Evolutionary conservation across 92 coral and sea anemone genomes (phyloP), one percentile per base, ranked within the genome.

Genomic region (Bergia sp.): DNA sequence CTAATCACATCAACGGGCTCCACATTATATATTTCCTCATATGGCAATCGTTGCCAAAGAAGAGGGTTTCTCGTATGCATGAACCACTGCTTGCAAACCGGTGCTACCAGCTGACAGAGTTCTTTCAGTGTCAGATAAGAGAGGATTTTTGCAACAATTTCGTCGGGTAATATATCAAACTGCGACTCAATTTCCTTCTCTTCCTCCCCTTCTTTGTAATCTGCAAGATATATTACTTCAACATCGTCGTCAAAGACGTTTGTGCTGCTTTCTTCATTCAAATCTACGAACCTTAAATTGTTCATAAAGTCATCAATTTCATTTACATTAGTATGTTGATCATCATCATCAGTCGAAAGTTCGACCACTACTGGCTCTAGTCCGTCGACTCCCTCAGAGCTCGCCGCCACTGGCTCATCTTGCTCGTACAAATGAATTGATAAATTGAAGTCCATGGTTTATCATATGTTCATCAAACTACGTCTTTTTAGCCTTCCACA

Each of bases 31-130:
- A 92, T 92, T 49, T 93, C 97, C 65, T 90, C 88, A 67, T 81
- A 75, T 36, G 95, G 87, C 43, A 97, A 75, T 9, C 86, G 92
- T 73, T 94, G 94, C 97, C 99, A 88, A 11, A 97, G 87, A 55
- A 93, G 79, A 2, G 96, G 96, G 74, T 86, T 89, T 69, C 85
- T 78, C 3, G 97, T 90, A 94, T 90, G 87, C 41, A 58, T 67
- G 2, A 90, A 81, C 98, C 98, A 97, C 44, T 84, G 88, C 41
- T 89, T 92, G 81, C 98, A 94, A 79, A 95, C 95, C 58, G 90
- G 86, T 11, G 94, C 85, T 13, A 94, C 92, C 58, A 85, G 73
- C 37, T 53, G 88, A 83, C 93, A 90, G 86, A 97, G 83, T 57
- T 97, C 95, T 86, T 86, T 78, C 64, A 93, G 82, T 18, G 94